Evolutionary conservation across 2,888 invertebrate genomes (phyloP).

Genomic region (Plebejus anna): DNA sequence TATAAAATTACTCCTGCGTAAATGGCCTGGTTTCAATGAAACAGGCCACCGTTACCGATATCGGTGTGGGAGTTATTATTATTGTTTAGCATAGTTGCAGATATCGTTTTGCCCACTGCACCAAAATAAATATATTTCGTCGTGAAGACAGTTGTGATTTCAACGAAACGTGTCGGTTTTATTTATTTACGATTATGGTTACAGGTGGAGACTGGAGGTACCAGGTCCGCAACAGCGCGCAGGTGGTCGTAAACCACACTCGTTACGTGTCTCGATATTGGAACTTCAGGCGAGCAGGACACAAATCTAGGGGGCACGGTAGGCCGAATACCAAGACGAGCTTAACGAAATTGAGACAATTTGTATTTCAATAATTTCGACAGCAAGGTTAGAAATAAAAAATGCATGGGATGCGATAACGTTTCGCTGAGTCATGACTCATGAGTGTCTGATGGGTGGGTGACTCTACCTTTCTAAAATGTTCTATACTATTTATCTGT

Average conservation of each 20-base stretch:
- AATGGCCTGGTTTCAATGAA: too few species aligned
- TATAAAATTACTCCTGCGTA: too few species aligned
- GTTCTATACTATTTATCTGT: too few species aligned
- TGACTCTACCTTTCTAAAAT: too few species aligned
- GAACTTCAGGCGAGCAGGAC: background rate
- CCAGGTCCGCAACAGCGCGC: background rate
- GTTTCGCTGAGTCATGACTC: too few species aligned
- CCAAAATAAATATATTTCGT: too few species aligned
- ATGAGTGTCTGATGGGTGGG: too few species aligned
- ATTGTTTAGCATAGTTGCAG: background rate
- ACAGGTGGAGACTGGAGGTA: background rate
- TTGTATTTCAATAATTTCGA: too few species aligned
- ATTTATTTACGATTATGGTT: constrained; percentile 7
- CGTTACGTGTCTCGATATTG: background rate
- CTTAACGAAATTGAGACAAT: background rate
- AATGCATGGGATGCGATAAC: too few species aligned
- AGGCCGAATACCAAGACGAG: background rate
- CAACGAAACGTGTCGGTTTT: background rate
- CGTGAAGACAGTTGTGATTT: background rate
- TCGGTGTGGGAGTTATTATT: too few species aligned
- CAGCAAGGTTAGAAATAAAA: background rate
- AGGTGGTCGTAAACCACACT: background rate
- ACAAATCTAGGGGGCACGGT: background rate
- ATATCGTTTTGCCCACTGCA: background rate
- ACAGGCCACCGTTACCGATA: too few species aligned